Conservation (phyloP, 2,888 invertebrate species). For the Caenorhabditis sinica region DNA sequence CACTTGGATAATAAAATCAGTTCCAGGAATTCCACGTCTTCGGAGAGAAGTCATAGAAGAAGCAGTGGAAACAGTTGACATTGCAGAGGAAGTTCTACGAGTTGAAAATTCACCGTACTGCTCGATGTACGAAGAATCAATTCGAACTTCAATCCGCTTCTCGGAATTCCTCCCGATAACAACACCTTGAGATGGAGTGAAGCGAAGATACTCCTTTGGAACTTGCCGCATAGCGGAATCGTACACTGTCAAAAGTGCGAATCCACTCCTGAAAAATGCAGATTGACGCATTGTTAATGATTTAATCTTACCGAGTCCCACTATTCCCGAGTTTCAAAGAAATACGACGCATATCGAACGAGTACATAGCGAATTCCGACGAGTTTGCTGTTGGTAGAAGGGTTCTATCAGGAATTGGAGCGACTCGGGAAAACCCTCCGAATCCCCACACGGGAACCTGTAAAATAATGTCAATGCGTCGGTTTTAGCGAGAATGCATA, state of each 20-base stretch:
- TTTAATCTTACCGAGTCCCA: conserved; percentile 6
- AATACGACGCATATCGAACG: conserved; percentile 6
- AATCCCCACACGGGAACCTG: conserved; percentile 52
- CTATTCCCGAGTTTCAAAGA: conserved; percentile 26
- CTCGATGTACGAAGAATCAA: conserved; percentile 3
- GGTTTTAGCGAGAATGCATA: background rate
- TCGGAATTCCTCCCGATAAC: conserved; percentile 10
- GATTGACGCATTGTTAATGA: background rate
- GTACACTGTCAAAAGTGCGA: conserved; percentile 23
- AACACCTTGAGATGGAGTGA: conserved; percentile 19
- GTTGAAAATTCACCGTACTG: conserved; percentile 16
- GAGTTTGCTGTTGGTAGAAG: conserved; percentile 6
- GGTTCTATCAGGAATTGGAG: background rate
- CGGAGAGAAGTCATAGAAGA: conserved; percentile 11
- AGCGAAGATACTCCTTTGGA: background rate
- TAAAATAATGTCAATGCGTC: background rate
- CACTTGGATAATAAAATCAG: conserved; percentile 34
- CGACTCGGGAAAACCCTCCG: conserved; percentile 26
- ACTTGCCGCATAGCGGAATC: conserved; percentile 31
- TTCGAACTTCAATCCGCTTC: conserved; percentile 30
- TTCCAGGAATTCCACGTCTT: conserved; percentile 21
- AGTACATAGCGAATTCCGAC: conserved; percentile 29
- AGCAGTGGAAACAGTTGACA: conserved; percentile 30
- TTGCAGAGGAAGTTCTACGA: conserved; percentile 33
- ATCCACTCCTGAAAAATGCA: conserved; percentile 31